These are phyloP conservation scores for Drosophila mimica DNA, from an alignment of 2,888 invertebrate genomes.

Conservation along the genomic window DNA sequence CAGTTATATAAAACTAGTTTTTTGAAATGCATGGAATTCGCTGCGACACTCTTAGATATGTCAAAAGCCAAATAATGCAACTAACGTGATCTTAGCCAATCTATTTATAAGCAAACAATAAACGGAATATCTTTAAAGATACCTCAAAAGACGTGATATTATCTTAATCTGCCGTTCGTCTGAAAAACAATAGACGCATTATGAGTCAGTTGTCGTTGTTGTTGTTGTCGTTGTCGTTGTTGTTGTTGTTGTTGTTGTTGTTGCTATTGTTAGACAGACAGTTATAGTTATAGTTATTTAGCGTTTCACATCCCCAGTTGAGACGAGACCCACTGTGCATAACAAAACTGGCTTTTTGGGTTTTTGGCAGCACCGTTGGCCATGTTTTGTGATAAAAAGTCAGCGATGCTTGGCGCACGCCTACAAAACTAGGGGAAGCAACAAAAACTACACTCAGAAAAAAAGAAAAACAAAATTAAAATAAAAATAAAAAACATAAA, in stretches of 20 bases:
- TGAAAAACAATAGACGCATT: constrained; percentile 51
- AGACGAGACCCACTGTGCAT: constrained; percentile 66
- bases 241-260: not conserved
- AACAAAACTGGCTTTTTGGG: constrained; percentile 64
- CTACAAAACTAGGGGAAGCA: constrained; percentile 49
- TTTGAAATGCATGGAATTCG: not conserved
- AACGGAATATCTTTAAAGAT: constrained; percentile 17
- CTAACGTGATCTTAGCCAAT: constrained; percentile 26
- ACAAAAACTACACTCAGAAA: not conserved
- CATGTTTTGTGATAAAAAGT: constrained; percentile 64
- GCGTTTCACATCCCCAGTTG: constrained; percentile 21
- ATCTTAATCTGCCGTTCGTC: constrained; percentile 39
- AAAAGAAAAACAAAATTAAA: not conserved
- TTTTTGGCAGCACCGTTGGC: constrained; percentile 54
- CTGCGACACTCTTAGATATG: not conserved
- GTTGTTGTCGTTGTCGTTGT: not conserved
- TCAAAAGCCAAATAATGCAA: not conserved
- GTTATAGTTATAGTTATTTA: constrained; percentile 31
- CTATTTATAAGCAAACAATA: constrained; percentile 47
- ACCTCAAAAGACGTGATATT: constrained; percentile 28
- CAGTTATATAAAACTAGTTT: not conserved
- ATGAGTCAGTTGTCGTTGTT: constrained; percentile 23
- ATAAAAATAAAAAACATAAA: not conserved
- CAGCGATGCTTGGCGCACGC: constrained; percentile 72
- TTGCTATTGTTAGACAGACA: constrained; percentile 13